A percentile compares a stretch with the other conserved stretches of the same genome.
Conservation (phyloP, 1,140 invertebrate genomes). For the Drosophila eugracilis region DNA sequence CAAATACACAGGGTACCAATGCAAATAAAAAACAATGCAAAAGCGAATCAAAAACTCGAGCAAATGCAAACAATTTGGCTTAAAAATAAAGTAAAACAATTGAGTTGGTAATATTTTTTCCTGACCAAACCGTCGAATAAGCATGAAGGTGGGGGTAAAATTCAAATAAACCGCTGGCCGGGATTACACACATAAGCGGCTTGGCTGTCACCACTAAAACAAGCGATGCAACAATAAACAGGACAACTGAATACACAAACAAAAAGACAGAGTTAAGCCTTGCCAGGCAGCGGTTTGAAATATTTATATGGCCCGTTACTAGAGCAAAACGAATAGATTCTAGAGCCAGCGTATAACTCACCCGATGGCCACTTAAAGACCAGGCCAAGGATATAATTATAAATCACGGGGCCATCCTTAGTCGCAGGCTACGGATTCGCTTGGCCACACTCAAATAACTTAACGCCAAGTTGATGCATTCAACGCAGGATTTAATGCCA, state of each 20-base stretch:
- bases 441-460: constrained; percentile 74
- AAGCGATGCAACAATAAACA: constrained; percentile 42
- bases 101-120: constrained; percentile 33
- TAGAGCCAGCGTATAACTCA: constrained; percentile 50
- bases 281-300: constrained; percentile 42
- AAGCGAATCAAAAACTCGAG: constrained; percentile 10
- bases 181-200: constrained; percentile 71
- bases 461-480: constrained; percentile 71
- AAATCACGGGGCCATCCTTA: constrained; percentile 50
- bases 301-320: constrained; percentile 62
- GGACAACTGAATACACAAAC: constrained; percentile 26
- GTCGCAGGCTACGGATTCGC: constrained; percentile 33
- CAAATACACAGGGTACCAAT: background rate
- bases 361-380: constrained; percentile 38
- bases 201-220: constrained; percentile 49
- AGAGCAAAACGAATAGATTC: constrained; percentile 47
- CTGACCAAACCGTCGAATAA: background rate
- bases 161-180: constrained; percentile 59
- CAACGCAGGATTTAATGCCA: constrained; percentile 65
- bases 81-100: constrained; percentile 35
- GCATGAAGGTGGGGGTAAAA: constrained; percentile 32
- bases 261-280: constrained; percentile 36
- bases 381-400: constrained; percentile 57
- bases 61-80: constrained; percentile 14
- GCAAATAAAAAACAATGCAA: constrained; percentile 16